Conservation (phyloP, 2,797 vertebrate species). For the Lithobates sylvaticus region DNA sequence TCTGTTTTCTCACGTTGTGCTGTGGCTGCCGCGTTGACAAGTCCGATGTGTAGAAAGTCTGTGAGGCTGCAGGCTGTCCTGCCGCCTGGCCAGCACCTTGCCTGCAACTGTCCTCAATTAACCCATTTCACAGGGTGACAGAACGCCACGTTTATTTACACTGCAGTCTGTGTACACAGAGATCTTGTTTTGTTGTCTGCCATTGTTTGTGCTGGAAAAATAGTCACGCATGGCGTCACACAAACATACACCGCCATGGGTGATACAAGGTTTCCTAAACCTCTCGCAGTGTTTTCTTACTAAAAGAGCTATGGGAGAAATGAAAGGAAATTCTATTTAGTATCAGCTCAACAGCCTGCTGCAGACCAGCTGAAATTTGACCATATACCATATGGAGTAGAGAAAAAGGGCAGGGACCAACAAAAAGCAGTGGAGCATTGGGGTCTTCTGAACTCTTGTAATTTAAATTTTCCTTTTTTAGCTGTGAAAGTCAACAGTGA, state of each 20-base stretch:
- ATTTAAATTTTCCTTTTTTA: constrained; percentile 13
- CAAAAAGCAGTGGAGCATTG: too few relatives aligned
- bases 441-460: too few relatives aligned
- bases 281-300: too few relatives aligned
- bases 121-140: constrained; percentile 21
- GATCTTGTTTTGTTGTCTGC: not conserved
- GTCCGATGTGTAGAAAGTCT: constrained; percentile 57
- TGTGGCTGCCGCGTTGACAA: constrained; percentile 39
- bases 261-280: not conserved
- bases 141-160: not conserved
- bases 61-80: not conserved
- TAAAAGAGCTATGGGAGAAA: too few relatives aligned
- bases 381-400: too few relatives aligned
- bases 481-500: constrained; percentile 46
- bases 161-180: not conserved
- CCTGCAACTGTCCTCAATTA: constrained; percentile 31
- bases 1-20: constrained; percentile 31
- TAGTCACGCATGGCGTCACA: not conserved
- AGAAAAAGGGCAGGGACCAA: too few relatives aligned
- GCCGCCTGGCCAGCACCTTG: constrained; percentile 2
- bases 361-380: too few relatives aligned
- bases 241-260: not conserved
- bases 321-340: too few relatives aligned
- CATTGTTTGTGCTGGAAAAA: constrained; percentile 10
- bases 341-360: too few relatives aligned